phyloP scores from a whole-genome alignment of 92 coral and sea anemone genomes.

The Hydrozoanthus gracilis region DNA sequence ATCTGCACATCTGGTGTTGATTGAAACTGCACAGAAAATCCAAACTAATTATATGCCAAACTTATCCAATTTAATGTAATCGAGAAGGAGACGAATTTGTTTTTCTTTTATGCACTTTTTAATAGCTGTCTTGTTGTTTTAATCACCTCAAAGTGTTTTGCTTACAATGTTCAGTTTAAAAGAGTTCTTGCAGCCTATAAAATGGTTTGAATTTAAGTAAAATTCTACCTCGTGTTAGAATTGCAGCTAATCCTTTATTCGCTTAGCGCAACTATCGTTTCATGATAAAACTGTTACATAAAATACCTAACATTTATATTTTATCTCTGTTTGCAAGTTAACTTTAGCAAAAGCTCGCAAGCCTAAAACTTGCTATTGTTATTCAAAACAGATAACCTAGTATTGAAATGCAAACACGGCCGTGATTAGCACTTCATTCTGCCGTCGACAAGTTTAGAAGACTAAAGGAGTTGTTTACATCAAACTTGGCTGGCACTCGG shows the following conservation, averaged over 20 bases:
- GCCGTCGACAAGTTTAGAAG: not conserved
- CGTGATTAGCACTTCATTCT: constrained; percentile 11
- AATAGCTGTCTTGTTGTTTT: not conserved
- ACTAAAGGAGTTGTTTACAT: not conserved
- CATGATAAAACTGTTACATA: no score
- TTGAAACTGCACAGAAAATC: not conserved
- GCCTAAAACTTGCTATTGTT: not conserved
- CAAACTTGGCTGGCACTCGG: not conserved
- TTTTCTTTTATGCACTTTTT: no score
- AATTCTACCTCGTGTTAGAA: no score
- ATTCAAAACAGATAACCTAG: constrained; percentile 12
- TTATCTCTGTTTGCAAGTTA: not conserved
- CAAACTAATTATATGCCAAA: not conserved
- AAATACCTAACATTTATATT: no score
- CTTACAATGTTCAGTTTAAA: no score
- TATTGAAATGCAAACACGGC: constrained; percentile 29
- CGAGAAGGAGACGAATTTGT: not conserved
- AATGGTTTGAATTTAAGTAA: no score
- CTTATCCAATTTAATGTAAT: not conserved
- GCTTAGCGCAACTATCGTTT: no score
- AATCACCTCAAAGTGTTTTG: not conserved
- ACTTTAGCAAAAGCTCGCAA: not conserved
- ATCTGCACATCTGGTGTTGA: constrained; percentile 3
- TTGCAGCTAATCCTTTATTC: no score
- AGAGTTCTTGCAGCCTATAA: no score